A percentile compares a stretch with the other conserved stretches of the same genome.
Conservation (phyloP, 2,113 vertebrate genomes). For the Lepisosteus oculatus region DNA sequence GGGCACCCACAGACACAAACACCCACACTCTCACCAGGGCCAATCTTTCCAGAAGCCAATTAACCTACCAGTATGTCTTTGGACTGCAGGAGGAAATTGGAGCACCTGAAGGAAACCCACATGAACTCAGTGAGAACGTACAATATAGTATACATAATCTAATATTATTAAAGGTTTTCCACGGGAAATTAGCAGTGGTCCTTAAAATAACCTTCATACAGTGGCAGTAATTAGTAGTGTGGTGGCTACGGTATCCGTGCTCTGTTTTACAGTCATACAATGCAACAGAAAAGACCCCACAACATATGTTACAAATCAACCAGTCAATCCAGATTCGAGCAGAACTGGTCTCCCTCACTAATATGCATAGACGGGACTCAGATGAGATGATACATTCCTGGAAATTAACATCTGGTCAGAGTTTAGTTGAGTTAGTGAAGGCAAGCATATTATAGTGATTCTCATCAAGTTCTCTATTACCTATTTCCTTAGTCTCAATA, state of each 20-base stretch:
- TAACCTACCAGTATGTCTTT: too few species aligned
- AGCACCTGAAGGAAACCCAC: too few species aligned
- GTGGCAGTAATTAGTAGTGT: neutral
- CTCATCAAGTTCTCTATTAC: neutral
- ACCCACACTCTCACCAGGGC: too few species aligned
- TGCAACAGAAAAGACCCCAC: neutral
- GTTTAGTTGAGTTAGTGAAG: neutral
- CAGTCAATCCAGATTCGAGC: neutral
- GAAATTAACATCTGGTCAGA: neutral
- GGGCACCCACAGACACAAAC: too few species aligned
- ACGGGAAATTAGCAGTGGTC: neutral
- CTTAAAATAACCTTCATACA: slow-evolving; percentile 1
- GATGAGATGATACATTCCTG: neutral
- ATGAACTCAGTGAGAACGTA: too few species aligned
- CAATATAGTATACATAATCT: too few species aligned
- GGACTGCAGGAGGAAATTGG: too few species aligned
- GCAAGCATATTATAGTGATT: neutral
- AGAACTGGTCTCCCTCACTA: neutral
- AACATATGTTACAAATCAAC: neutral
- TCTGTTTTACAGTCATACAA: neutral
- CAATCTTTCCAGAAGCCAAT: too few species aligned
- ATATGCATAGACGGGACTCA: neutral
- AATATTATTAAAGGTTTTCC: too few species aligned
- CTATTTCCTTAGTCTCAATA: neutral
- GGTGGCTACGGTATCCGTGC: neutral